A percentile compares a stretch with the other conserved stretches of the same genome.
These are phyloP conservation scores for Siphlonurus alternatus DNA, from an alignment of 2,888 invertebrate species.

Conservation along the genomic window DNA sequence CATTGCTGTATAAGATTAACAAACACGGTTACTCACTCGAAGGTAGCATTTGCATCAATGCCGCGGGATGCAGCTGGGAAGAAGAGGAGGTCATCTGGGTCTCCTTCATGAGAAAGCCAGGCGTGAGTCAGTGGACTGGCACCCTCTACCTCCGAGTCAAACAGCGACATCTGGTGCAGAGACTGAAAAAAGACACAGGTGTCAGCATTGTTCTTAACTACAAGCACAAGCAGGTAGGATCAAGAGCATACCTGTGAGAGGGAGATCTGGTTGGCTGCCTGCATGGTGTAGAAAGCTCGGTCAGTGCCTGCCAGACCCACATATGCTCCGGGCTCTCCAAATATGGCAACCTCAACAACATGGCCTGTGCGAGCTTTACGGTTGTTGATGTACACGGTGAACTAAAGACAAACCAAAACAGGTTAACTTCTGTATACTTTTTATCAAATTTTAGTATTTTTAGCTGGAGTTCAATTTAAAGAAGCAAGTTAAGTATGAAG, in stretches of 20 bases:
- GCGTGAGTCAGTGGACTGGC: constrained; percentile 69
- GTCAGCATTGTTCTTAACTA: background rate
- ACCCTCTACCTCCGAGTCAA: constrained; percentile 37
- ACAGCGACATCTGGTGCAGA: background rate
- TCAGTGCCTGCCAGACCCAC: constrained; percentile 85
- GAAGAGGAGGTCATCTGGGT: constrained; percentile 69
- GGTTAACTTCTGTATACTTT: background rate
- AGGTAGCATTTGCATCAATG: constrained; percentile 85
- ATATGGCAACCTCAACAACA: constrained; percentile 82
- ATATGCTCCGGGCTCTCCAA: constrained; percentile 86
- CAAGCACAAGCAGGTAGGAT: background rate
- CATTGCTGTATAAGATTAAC: background rate
- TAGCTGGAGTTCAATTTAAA: background rate
- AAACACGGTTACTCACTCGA: constrained; percentile 41
- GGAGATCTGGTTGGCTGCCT: constrained; percentile 51
- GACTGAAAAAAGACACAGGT: background rate
- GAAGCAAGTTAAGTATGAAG: background rate
- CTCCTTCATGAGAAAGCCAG: constrained; percentile 72
- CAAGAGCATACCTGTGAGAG: background rate
- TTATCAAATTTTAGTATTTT: background rate
- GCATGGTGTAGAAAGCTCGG: constrained; percentile 78
- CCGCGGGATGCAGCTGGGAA: constrained; percentile 83
- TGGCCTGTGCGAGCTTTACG: constrained; percentile 87
- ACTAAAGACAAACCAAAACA: constrained; percentile 30
- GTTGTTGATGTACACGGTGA: constrained; percentile 74